Evolutionary conservation across 1,140 invertebrate species (phyloP).

Genomic region (Heliconius eleuchia): DNA sequence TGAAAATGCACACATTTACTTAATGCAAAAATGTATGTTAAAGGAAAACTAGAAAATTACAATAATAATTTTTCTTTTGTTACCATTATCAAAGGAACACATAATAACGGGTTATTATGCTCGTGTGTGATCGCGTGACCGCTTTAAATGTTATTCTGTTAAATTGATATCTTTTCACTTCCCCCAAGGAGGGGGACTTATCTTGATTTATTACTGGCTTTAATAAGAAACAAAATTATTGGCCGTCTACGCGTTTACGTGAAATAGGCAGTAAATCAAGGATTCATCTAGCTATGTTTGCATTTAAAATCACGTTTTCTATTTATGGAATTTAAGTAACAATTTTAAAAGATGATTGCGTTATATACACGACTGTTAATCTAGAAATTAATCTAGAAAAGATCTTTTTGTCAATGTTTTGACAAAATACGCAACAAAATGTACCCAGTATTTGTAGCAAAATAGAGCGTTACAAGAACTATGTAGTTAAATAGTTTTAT

Average conservation of each 20-base stretch:
- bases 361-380: not conserved
- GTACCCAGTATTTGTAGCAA: too few relatives aligned
- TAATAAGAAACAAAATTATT: slow-evolving; percentile 43
- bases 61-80: slow-evolving; percentile 12
- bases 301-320: slow-evolving; percentile 9
- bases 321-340: not conserved
- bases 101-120: slow-evolving; percentile 46
- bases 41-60: not conserved
- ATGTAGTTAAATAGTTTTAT: too few relatives aligned
- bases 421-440: too few relatives aligned
- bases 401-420: too few relatives aligned
- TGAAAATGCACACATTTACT: slow-evolving; percentile 1
- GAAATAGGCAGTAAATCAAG: slow-evolving; percentile 37
- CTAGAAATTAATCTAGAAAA: too few relatives aligned
- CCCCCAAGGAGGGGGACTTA: slow-evolving; percentile 41
- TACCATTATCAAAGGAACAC: slow-evolving; percentile 30
- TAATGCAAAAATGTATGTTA: slow-evolving; percentile 10
- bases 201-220: slow-evolving; percentile 47
- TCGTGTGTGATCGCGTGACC: slow-evolving; percentile 46
- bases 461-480: too few relatives aligned
- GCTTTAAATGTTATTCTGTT: slow-evolving; percentile 47
- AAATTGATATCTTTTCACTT: slow-evolving; percentile 57
- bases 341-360: not conserved
- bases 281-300: slow-evolving; percentile 29
- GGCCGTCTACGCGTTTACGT: slow-evolving; percentile 25